Percentiles rank a stretch among this genome's conserved stretches.
Conservation (phyloP, 2,113 vertebrate species). For the Coreoperca whiteheadi region DNA sequence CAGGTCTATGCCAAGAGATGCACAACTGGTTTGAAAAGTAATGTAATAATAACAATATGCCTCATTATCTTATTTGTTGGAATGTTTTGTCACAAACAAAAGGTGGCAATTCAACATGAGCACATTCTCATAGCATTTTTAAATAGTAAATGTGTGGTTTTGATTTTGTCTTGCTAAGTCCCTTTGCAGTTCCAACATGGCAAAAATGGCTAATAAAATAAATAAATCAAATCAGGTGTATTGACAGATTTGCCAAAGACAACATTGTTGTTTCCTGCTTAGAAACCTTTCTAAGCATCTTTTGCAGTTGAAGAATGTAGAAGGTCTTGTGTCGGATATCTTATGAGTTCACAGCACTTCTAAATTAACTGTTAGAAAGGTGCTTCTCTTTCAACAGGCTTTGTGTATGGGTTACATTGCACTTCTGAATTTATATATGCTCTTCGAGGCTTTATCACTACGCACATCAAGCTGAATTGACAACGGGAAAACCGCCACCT, state of each 20-base stretch:
- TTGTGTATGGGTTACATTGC: background rate
- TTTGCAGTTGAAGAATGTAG: background rate
- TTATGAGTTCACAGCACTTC: background rate
- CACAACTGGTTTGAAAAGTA: background rate
- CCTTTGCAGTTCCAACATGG: background rate
- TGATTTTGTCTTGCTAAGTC: background rate
- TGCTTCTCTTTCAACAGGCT: background rate
- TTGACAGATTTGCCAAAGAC: background rate
- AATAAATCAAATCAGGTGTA: background rate
- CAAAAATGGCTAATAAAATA: background rate
- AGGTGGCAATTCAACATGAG: background rate
- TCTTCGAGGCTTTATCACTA: too few relatives aligned
- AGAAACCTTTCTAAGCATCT: background rate
- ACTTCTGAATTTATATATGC: background rate
- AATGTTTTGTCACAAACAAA: background rate
- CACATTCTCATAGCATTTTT: background rate
- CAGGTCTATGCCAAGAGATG: conserved; percentile 81
- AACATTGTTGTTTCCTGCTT: background rate
- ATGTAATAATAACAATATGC: background rate
- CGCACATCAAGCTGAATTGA: background rate
- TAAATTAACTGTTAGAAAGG: background rate
- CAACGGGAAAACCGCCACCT: background rate
- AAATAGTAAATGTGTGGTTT: background rate
- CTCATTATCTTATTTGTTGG: background rate
- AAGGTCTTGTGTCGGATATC: background rate